Evolutionary conservation across 2,888 invertebrate genomes (phyloP).

Genomic region (Vanessa cardui): DNA sequence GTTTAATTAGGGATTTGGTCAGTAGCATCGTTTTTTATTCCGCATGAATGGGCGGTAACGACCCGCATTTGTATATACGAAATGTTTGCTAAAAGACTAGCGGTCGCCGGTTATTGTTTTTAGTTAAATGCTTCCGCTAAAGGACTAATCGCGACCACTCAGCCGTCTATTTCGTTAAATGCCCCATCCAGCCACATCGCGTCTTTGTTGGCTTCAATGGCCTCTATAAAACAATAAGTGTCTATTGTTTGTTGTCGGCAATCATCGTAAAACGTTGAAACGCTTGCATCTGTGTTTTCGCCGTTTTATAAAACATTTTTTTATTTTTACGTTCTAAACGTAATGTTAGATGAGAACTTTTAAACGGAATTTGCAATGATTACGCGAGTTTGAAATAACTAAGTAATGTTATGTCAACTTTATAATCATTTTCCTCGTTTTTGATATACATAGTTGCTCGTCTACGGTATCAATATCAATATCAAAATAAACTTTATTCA

Average conservation of each 20-base stretch:
- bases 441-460: too few species aligned
- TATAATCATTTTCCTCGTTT: too few species aligned
- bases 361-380: slow-evolving; percentile 27
- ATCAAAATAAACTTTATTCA: too few species aligned
- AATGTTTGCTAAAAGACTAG: slow-evolving; percentile 8
- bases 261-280: slow-evolving; percentile 61
- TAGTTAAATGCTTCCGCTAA: slow-evolving; percentile 9
- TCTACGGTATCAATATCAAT: too few species aligned
- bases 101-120: slow-evolving; percentile 11
- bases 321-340: slow-evolving; percentile 20
- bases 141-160: slow-evolving; percentile 10
- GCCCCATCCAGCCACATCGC: slow-evolving; percentile 33
- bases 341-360: slow-evolving; percentile 18
- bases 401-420: background rate
- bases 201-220: slow-evolving; percentile 37
- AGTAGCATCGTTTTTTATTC: slow-evolving; percentile 10
- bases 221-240: slow-evolving; percentile 60
- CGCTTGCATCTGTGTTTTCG: slow-evolving; percentile 56
- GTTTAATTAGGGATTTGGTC: background rate
- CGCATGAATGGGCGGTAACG: slow-evolving; percentile 10
- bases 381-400: background rate
- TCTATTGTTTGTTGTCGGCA: slow-evolving; percentile 65
- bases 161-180: slow-evolving; percentile 27
- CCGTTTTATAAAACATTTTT: slow-evolving; percentile 45
- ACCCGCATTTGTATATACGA: slow-evolving; percentile 1